Evolutionary conservation across 2,113 vertebrate genomes (phyloP).

Genomic region (Aspiorhynchus laticeps): DNA sequence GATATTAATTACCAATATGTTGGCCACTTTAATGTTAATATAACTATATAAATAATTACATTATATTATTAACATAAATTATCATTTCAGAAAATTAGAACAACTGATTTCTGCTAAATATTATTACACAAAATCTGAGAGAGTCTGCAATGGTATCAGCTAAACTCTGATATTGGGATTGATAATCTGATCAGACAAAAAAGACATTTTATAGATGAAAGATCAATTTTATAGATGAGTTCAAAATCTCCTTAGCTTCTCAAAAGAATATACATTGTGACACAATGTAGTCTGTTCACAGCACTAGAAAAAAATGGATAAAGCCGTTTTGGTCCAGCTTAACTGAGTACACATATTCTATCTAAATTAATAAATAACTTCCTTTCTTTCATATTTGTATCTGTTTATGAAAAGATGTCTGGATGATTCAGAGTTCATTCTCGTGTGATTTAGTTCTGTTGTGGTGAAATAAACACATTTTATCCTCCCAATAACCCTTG

Average conservation of each 20-base stretch:
- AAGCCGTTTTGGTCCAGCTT: neutral
- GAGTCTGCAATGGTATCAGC: neutral
- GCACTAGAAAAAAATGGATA: neutral
- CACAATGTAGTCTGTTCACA: neutral
- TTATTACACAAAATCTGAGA: neutral
- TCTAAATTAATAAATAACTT: neutral
- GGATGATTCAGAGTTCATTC: conserved; percentile 15
- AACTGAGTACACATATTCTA: neutral
- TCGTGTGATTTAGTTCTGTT: neutral
- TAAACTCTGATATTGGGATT: neutral
- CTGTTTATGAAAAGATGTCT: neutral
- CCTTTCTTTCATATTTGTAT: neutral
- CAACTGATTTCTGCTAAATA: neutral
- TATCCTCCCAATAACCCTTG: neutral
- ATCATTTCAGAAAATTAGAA: neutral
- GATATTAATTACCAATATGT: neutral
- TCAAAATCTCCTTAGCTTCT: neutral
- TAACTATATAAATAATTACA: neutral
- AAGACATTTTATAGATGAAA: neutral
- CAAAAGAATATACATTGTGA: neutral
- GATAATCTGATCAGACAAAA: neutral
- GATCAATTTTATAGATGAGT: neutral
- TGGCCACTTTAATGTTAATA: neutral
- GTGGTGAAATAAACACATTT: conserved; percentile 20
- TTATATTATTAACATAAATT: neutral